Percentiles rank a stretch among this genome's conserved stretches.
These are phyloP conservation scores for Xestoiulus laeticollis DNA, from an alignment of 2,888 invertebrate genomes.

Conservation along the genomic window DNA sequence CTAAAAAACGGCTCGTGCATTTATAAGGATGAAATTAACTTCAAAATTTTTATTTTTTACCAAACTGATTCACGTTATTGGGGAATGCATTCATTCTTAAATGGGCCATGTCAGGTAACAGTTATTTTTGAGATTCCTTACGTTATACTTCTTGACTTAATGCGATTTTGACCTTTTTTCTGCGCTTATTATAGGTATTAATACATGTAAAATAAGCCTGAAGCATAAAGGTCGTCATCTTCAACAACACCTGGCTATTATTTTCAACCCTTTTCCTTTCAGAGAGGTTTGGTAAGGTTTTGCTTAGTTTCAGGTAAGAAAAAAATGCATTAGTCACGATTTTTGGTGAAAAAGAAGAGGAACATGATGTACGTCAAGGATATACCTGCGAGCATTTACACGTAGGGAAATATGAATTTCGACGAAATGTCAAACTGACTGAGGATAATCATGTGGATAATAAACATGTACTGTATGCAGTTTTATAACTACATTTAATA, in stretches of 20 bases:
- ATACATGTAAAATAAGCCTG: background rate
- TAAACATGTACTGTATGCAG: background rate
- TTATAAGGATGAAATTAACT: too few species aligned
- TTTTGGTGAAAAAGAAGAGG: slow-evolving; percentile 10
- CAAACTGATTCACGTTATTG: background rate
- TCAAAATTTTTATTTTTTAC: background rate
- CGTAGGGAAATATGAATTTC: background rate
- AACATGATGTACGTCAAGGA: background rate
- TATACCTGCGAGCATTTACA: background rate
- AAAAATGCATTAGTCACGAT: slow-evolving; percentile 10
- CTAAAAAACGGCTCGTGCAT: too few species aligned
- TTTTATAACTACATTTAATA: too few species aligned
- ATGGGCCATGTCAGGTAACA: background rate
- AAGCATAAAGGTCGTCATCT: background rate
- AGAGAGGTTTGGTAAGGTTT: background rate
- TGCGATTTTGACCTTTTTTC: background rate
- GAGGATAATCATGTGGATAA: background rate
- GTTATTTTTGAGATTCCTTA: background rate
- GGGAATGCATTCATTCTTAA: background rate
- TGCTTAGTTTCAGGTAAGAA: background rate
- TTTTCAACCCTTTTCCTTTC: background rate
- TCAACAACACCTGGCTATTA: background rate
- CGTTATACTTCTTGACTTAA: background rate
- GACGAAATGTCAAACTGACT: background rate
- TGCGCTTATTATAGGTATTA: background rate